phyloP scores from a whole-genome alignment of 2,797 vertebrate species.

The Denticeps clupeoides region DNA sequence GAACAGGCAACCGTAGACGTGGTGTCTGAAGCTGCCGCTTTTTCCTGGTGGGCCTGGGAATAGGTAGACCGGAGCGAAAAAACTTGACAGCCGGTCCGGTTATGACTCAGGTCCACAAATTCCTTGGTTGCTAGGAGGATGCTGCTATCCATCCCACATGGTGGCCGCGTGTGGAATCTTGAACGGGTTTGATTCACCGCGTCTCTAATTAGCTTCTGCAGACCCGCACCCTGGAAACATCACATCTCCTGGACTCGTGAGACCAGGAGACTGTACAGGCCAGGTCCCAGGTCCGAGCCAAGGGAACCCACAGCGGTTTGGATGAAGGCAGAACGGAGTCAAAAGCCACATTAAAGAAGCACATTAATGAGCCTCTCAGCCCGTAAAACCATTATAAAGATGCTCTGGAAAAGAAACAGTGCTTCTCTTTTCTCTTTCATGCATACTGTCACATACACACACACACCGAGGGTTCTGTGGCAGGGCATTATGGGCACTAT shows the following conservation, averaged over 20 bases:
- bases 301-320: not conserved
- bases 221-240: slow-evolving; percentile 1
- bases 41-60: slow-evolving; percentile 9
- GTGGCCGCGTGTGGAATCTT: slow-evolving; percentile 7
- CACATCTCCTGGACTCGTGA: slow-evolving; percentile 8
- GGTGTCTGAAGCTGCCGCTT: not conserved
- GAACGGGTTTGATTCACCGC: too few species aligned
- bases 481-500: too few species aligned
- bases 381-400: not conserved
- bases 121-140: not conserved
- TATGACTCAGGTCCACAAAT: slow-evolving; percentile 3
- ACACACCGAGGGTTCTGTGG: too few species aligned
- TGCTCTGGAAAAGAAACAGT: not conserved
- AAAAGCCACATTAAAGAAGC: not conserved
- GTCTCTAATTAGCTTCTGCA: not conserved
- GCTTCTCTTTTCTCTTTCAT: not conserved
- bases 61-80: slow-evolving; percentile 4
- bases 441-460: not conserved
- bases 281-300: slow-evolving; percentile 6
- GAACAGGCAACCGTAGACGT: not conserved
- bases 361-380: not conserved
- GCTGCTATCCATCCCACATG: not conserved
- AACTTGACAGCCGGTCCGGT: too few species aligned
- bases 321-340: not conserved
- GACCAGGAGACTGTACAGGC: not conserved